A percentile compares a stretch with the other conserved stretches of the same genome.
Conservation (phyloP, 2,888 invertebrate genomes). For the Dascillus cervinus region DNA sequence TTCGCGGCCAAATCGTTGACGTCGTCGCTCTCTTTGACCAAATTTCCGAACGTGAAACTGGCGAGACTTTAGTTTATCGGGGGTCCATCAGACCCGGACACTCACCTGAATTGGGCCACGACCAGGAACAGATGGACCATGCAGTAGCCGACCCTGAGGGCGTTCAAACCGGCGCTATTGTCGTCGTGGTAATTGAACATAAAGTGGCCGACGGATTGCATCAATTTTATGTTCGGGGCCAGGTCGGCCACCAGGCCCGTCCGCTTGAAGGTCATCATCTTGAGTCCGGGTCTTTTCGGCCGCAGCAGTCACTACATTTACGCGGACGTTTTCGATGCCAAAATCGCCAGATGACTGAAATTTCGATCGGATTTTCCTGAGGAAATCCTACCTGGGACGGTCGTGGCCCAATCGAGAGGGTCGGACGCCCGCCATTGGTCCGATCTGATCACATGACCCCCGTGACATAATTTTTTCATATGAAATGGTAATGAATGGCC, state of each 20-base stretch:
- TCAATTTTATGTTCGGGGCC: conserved; percentile 73
- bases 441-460: too few relatives aligned
- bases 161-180: conserved; percentile 45
- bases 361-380: too few relatives aligned
- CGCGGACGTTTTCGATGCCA: too few relatives aligned
- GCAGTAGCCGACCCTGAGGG: conserved; percentile 53
- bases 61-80: too few relatives aligned
- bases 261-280: conserved; percentile 47
- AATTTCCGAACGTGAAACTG: conserved; percentile 55
- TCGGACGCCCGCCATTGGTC: too few relatives aligned
- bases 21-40: conserved; percentile 64
- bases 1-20: conserved; percentile 67
- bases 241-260: conserved; percentile 74
- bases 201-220: conserved; percentile 71
- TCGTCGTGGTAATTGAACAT: conserved; percentile 70
- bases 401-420: too few relatives aligned
- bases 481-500: too few relatives aligned
- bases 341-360: too few relatives aligned
- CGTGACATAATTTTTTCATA: too few relatives aligned
- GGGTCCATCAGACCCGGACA: neutral
- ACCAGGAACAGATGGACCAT: conserved; percentile 54
- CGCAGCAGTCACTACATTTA: too few relatives aligned
- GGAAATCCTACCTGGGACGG: too few relatives aligned
- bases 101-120: conserved; percentile 51
- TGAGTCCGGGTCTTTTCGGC: too few relatives aligned